Evolutionary conservation across 2,888 invertebrate genomes (phyloP).

Genomic region (Cheiracanthium punctorium): DNA sequence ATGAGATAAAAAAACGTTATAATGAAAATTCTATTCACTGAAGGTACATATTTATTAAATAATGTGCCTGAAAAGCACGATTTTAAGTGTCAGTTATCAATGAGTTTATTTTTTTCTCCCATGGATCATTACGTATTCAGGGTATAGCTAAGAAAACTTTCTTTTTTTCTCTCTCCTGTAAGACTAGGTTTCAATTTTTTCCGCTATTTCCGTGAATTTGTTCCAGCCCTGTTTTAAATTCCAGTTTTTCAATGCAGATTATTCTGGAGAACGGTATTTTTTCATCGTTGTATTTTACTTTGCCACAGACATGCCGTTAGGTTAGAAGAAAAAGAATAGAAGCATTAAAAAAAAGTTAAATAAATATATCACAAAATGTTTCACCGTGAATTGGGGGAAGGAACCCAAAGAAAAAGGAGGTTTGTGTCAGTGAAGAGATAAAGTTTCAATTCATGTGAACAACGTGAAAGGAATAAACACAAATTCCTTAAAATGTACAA

Average conservation of each 20-base stretch:
- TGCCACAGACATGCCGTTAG: neutral
- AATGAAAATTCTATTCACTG: neutral
- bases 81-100: neutral
- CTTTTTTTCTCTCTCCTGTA: neutral
- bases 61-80: neutral
- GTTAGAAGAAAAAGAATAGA: conserved; percentile 1
- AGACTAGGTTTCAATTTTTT: neutral
- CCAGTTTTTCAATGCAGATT: conserved; percentile 40
- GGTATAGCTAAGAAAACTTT: conserved; percentile 2
- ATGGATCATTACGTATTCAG: conserved; percentile 33
- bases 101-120: neutral
- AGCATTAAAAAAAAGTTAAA: too few species aligned
- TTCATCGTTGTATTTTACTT: neutral
- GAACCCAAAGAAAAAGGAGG: conserved; percentile 7
- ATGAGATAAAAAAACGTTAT: too few species aligned
- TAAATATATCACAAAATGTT: neutral
- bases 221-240: neutral
- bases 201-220: neutral
- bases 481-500: conserved; percentile 27
- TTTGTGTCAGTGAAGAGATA: conserved; percentile 37
- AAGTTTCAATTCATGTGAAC: conserved; percentile 24
- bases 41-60: neutral
- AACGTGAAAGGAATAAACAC: conserved; percentile 49
- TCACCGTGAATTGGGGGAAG: neutral
- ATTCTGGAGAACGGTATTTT: neutral